Conservation (phyloP, 2,797 vertebrate species). For the Anguilla obscura region DNA sequence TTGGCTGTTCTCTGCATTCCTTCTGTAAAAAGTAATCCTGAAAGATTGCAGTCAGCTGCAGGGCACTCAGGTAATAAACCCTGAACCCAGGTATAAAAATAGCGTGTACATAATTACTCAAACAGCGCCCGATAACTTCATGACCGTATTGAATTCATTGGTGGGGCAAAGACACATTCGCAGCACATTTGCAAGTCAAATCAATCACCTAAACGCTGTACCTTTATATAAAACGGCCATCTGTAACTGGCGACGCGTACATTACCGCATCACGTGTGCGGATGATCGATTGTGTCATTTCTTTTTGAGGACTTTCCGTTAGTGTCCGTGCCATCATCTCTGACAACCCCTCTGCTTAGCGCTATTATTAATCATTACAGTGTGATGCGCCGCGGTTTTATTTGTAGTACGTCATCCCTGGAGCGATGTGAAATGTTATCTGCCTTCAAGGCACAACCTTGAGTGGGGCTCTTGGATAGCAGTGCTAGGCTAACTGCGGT, state of each 20-base stretch:
- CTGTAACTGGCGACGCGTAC: conserved; percentile 19
- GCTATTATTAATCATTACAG: conserved; percentile 11
- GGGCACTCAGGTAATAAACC: conserved; percentile 37
- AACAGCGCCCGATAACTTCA: conserved; percentile 25
- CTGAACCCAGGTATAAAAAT: conserved; percentile 43
- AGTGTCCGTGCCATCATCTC: conserved; percentile 7
- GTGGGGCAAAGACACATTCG: conserved; percentile 23
- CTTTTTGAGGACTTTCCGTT: conserved; percentile 28
- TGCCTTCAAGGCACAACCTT: neutral
- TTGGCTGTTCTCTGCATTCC: conserved; percentile 37
- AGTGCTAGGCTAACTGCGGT: neutral
- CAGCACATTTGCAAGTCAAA: conserved; percentile 32
- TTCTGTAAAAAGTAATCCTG: conserved; percentile 28
- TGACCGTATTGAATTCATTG: conserved; percentile 24
- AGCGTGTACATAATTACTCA: conserved; percentile 34
- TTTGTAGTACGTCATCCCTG: neutral
- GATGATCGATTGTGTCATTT: conserved; percentile 16
- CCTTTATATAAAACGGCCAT: conserved; percentile 39
- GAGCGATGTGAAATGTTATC: neutral
- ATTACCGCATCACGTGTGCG: neutral
- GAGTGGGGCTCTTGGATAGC: neutral
- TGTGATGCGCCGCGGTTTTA: neutral
- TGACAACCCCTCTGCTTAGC: neutral
- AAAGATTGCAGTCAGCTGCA: conserved; percentile 32
- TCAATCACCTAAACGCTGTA: conserved; percentile 38